Conservation (phyloP, 2,113 vertebrate genomes). For the Zingel zingel region DNA sequence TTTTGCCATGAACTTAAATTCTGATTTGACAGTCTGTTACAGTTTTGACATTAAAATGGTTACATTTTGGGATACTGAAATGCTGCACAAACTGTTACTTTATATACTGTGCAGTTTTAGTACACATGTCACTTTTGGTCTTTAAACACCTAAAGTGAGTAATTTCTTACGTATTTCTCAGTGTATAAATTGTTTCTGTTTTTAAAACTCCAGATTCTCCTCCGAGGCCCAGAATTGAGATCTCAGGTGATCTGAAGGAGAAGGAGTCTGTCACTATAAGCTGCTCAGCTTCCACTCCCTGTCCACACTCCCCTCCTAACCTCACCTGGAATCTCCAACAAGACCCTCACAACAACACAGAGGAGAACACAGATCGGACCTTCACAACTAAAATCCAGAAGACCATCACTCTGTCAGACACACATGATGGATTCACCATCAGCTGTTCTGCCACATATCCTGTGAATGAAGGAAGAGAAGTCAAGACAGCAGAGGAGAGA, state of each 20-base stretch:
- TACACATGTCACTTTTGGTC: no score
- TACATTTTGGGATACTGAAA: no score
- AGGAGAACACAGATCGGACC: slow-evolving; percentile 18
- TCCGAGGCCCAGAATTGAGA: slow-evolving; percentile 28
- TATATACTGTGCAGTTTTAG: no score
- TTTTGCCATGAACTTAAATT: no score
- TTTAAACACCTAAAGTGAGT: no score
- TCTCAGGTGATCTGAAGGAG: slow-evolving; percentile 40
- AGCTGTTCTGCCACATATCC: slow-evolving; percentile 53
- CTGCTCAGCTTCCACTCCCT: slow-evolving; percentile 62
- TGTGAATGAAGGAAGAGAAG: neutral
- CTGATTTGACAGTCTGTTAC: no score
- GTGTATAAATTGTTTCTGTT: neutral
- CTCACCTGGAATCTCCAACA: slow-evolving; percentile 54
- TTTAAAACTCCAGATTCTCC: slow-evolving; percentile 40
- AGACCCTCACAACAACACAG: neutral
- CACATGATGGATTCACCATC: slow-evolving; percentile 46
- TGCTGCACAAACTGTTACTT: no score
- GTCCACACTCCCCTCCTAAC: slow-evolving; percentile 45
- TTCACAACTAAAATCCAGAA: slow-evolving; percentile 21
- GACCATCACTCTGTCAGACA: slow-evolving; percentile 41
- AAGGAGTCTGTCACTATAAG: slow-evolving; percentile 28
- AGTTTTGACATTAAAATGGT: no score
- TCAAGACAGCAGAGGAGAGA: slow-evolving; percentile 6
- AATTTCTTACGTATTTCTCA: no score